phyloP scores from a whole-genome alignment of 2,888 invertebrate genomes.

The Ochlodes sylvanus region DNA sequence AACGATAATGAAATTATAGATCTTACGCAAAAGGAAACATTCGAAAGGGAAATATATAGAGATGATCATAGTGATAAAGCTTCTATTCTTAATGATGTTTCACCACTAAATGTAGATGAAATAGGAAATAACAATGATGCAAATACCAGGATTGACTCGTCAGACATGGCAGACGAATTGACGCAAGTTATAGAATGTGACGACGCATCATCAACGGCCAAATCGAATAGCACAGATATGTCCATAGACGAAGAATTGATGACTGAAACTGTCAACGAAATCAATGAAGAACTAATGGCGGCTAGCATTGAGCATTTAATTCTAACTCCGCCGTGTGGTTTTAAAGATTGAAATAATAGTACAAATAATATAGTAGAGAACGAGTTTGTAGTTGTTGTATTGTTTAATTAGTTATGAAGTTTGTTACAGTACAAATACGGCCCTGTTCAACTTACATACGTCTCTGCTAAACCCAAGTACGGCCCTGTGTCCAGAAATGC shows the following conservation, averaged over 20 bases:
- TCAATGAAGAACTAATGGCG: slow-evolving; percentile 54
- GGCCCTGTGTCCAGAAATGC: too few relatives aligned
- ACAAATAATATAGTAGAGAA: too few relatives aligned
- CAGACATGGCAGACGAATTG: slow-evolving; percentile 64
- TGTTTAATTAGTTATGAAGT: too few relatives aligned
- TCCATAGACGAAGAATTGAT: slow-evolving; percentile 65
- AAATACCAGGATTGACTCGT: slow-evolving; percentile 41
- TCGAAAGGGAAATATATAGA: not conserved
- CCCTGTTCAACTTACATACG: too few relatives aligned
- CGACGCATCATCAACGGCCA: slow-evolving; percentile 53
- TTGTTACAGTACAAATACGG: too few relatives aligned
- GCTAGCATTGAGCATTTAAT: slow-evolving; percentile 53
- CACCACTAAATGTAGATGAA: slow-evolving; percentile 55
- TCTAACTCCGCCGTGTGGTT: slow-evolving; percentile 67
- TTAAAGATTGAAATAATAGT: slow-evolving; percentile 52
- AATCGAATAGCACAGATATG: slow-evolving; percentile 46
- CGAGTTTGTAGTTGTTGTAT: too few relatives aligned
- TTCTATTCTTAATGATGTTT: slow-evolving; percentile 44
- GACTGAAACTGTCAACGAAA: slow-evolving; percentile 65
- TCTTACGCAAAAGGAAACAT: not conserved
- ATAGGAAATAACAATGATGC: slow-evolving; percentile 14
- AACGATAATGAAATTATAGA: not conserved
- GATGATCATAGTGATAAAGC: slow-evolving; percentile 13
- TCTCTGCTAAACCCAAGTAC: too few relatives aligned
- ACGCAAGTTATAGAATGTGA: slow-evolving; percentile 72